phyloP scores from a whole-genome alignment of 1,140 invertebrate genomes.

The Aphaenogaster rudis region DNA sequence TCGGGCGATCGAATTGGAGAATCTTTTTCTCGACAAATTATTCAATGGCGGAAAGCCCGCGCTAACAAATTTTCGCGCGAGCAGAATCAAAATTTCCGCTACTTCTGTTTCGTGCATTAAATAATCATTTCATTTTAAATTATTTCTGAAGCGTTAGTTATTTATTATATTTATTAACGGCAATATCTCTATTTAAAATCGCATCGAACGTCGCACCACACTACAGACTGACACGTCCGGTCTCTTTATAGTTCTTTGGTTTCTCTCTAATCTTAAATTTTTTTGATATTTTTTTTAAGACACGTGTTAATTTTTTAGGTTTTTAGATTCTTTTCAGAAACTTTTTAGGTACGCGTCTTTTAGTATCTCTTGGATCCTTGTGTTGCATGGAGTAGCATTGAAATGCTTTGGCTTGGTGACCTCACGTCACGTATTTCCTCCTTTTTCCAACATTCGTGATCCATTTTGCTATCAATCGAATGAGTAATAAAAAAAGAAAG shows the following conservation, averaged over 20 bases:
- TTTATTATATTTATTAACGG: constrained; percentile 73
- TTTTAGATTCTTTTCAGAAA: constrained; percentile 5
- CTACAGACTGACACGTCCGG: constrained; percentile 8
- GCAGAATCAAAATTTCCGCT: constrained; percentile 15
- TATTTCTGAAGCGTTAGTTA: constrained; percentile 53
- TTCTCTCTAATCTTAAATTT: background rate
- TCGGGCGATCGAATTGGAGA: background rate
- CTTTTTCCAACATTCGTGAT: constrained; percentile 36
- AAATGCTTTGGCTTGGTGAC: constrained; percentile 79
- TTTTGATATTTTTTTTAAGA: background rate
- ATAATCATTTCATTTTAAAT: constrained; percentile 12
- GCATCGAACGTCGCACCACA: constrained; percentile 44
- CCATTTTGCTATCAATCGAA: constrained; percentile 10
- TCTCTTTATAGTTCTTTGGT: constrained; percentile 25
- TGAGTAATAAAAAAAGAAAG: constrained; percentile 36
- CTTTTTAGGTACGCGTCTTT: background rate
- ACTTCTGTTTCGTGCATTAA: background rate
- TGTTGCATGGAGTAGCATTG: constrained; percentile 74
- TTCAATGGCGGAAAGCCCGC: background rate
- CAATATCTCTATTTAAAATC: constrained; percentile 58
- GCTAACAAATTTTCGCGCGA: background rate
- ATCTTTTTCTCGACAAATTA: constrained; percentile 6
- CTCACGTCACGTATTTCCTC: constrained; percentile 75
- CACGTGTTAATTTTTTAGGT: background rate
- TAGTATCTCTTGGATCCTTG: background rate